Base-by-base conservation (phyloP, 2,113 vertebrate species). In the Misgurnus mizolepis region DNA sequence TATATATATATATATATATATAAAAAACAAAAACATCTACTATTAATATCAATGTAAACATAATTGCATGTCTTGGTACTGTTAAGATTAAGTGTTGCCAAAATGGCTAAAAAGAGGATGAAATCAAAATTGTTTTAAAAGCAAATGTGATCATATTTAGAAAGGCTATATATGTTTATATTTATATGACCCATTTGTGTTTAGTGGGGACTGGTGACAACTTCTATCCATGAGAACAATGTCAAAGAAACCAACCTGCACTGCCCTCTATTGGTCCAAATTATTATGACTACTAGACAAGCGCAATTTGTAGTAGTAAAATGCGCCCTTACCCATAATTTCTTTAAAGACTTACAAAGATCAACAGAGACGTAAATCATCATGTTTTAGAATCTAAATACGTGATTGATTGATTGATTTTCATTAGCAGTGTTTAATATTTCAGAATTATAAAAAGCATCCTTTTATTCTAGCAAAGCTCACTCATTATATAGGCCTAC, bases 251-350 rank as follows among this genome's bases (percentile, higher is more conserved):
- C 41, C 58, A 76, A 66, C 65, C 61, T 67, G 58, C 34, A 85
- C 83, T 82, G 83, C 80, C 80, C 83, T 73, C 83, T 85, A 15
- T 79, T 67, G 83, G 80, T 22, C 45, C 41, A 84, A 74, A 11
- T 18, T n/a, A 39, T 41, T 18, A 39, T 9, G 62, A 22, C 43
- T 41, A 1, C 9, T 62, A 47, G 15, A 56, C 14, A 62, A 80
- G n/a, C 27, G 73, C 39, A 34, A 34, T 34, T 34, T 34, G 27
- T 34, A 34, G 27, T 34, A 34, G 27, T 34, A 34, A 75, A 64
- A 62, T 40, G 15, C 15, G 15, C 17, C 53, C 53, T 18, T 18
- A 58, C 17, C 6, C 6, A 58, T 7, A 2, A 8, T 47, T 10
- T 47, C 5, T 47, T 2, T 7, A 58, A 18, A 58, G 1, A 58